These are phyloP conservation scores for Lasioglossum vierecki DNA, from an alignment of 2,888 invertebrate genomes.

Conservation along the genomic window DNA sequence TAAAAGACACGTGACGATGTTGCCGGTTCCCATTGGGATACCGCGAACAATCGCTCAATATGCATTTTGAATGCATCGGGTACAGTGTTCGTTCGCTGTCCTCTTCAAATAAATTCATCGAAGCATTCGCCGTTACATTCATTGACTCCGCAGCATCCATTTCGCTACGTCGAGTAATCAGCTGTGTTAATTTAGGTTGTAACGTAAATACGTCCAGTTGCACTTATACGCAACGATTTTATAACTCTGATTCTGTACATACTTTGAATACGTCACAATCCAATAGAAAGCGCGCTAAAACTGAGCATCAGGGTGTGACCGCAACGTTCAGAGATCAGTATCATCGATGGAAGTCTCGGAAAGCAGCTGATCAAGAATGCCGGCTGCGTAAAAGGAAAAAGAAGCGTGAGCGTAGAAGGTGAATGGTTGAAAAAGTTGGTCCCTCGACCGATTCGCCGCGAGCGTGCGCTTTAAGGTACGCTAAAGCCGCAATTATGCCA, in stretches of 20 bases:
- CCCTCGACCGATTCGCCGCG: constrained; percentile 34
- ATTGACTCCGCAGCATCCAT: neutral
- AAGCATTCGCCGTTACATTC: neutral
- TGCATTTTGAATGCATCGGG: neutral
- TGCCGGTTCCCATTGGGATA: constrained; percentile 13
- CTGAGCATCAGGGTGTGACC: neutral
- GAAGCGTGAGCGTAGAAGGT: constrained; percentile 13
- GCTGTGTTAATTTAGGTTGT: neutral
- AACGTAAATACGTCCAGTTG: neutral
- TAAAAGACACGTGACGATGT: neutral
- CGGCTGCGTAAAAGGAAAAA: constrained; percentile 5
- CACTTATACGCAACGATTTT: neutral
- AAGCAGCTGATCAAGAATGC: constrained; percentile 3
- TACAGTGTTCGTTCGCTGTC: neutral
- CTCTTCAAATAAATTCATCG: neutral
- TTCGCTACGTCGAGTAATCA: neutral
- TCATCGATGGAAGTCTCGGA: neutral
- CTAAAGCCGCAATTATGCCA: constrained; percentile 67
- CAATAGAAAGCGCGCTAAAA: neutral
- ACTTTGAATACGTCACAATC: neutral
- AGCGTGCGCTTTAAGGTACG: constrained; percentile 60
- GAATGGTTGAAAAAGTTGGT: constrained; percentile 31
- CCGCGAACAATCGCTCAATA: constrained; percentile 47
- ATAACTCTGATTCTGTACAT: neutral
- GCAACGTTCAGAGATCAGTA: neutral